Base-by-base conservation (phyloP, 2,113 vertebrate species). In the Ptilorrhoa leucosticta region DNA sequence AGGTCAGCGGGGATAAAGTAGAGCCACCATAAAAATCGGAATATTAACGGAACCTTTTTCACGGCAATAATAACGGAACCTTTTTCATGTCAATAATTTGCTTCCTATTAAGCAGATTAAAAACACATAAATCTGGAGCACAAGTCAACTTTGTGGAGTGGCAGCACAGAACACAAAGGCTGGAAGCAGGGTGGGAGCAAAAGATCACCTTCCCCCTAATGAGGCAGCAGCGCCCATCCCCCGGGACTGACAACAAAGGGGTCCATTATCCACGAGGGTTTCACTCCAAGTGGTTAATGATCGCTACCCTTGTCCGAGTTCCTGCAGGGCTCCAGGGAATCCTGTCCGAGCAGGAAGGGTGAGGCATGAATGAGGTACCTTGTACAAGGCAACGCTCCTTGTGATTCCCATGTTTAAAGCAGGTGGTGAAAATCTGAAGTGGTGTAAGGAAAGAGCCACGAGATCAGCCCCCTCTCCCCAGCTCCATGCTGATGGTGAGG, bases 271-370 rank as follows among this genome's bases (percentile, higher is more conserved):
- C 50, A 7, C n/a, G 0, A 22, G 44, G 57, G 7, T 58, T 66
- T 63, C 17, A 30, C 47, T 89, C 16, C 69, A 23, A 28, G 40
- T 8, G 44, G 13, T 75, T 35, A 87, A 75, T 6, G 17, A 61
- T 17, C 6, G 0, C 9, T 18, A 6, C 39, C 6, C 1, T 13
- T 1, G 56, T 1, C 51, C 4, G 1, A 65, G 72, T 7, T 44
- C 9, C 42, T 13, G 31, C 40, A 1, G 5, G 37, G 17, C 1
- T 4, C 8, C 63, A 13, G 42, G 57, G 75, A 60, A 47, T 12
- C 61, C 86, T 6, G 16, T 1, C 47, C 1, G 1, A 53, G 68
- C 58, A 30, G 18, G 4, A 51, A 44, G 51, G 79, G 35, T 2
- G 10, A 75, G 30, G 65, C 40, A 35, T 0, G 1, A 37, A 14